Evolutionary conservation across 2,888 invertebrate genomes (phyloP).

Genomic region (Alcis repandata): DNA sequence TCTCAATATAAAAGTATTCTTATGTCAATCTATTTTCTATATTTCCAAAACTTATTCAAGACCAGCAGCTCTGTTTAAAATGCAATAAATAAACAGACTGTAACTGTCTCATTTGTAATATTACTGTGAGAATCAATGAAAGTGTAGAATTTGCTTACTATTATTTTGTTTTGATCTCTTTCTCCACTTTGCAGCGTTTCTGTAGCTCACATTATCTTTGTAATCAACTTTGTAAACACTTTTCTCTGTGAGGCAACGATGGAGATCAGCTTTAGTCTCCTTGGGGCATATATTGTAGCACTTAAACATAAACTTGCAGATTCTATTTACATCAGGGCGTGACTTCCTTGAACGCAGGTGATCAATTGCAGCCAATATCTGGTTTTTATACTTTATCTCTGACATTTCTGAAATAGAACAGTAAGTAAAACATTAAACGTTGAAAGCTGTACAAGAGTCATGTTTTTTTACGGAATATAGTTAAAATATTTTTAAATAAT

Average conservation of each 20-base stretch:
- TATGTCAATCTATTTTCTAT: too few species aligned
- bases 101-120: not conserved
- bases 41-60: too few species aligned
- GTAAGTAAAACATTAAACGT: not conserved
- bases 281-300: constrained; percentile 90
- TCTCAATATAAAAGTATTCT: too few species aligned
- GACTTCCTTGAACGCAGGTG: constrained; percentile 94
- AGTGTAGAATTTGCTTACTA: constrained; percentile 62
- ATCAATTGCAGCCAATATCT: constrained; percentile 94
- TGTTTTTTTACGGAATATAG: too few species aligned
- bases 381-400: constrained; percentile 90
- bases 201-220: constrained; percentile 94
- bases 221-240: constrained; percentile 94
- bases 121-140: too few species aligned
- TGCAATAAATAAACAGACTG: too few species aligned
- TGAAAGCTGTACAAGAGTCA: not conserved
- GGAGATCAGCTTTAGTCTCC: constrained; percentile 90
- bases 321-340: constrained; percentile 93
- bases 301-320: constrained; percentile 93
- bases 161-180: constrained; percentile 70
- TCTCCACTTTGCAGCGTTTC: constrained; percentile 92
- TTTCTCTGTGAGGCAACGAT: constrained; percentile 91
- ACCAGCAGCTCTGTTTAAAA: too few species aligned
- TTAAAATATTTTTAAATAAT: too few species aligned
- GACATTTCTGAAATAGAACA: constrained; percentile 80